Conservation (phyloP, 2,888 invertebrate genomes). For the Theodoxus fluviatilis region DNA sequence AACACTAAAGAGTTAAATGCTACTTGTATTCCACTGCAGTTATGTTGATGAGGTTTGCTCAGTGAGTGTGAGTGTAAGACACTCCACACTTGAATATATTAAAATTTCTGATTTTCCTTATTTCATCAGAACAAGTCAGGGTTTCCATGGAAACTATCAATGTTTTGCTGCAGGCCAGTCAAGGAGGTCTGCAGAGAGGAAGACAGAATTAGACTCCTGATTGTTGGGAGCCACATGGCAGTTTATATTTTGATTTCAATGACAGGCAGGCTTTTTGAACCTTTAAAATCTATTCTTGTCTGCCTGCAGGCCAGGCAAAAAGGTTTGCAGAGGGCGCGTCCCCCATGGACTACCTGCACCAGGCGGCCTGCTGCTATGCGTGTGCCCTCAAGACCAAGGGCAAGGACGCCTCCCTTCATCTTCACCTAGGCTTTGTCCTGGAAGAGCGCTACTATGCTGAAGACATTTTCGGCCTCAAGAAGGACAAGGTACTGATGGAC, state of each 20-base stretch:
- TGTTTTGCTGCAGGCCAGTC: too few relatives aligned
- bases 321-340: conserved; percentile 51
- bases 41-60: too few relatives aligned
- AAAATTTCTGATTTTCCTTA: too few relatives aligned
- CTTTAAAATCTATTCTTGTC: neutral
- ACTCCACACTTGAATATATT: too few relatives aligned
- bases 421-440: conserved; percentile 55
- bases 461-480: conserved; percentile 59
- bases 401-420: conserved; percentile 57
- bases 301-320: conserved; percentile 38
- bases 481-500: conserved; percentile 46
- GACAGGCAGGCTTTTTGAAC: neutral
- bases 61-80: too few relatives aligned
- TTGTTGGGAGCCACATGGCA: neutral
- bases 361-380: conserved; percentile 55
- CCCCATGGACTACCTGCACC: conserved; percentile 55
- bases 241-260: neutral
- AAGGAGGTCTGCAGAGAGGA: too few relatives aligned
- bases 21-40: too few relatives aligned
- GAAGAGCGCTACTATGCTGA: conserved; percentile 62
- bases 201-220: neutral
- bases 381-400: conserved; percentile 57
- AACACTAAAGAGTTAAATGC: too few relatives aligned
- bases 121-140: too few relatives aligned
- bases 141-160: too few relatives aligned